Evolutionary conservation across 1,140 invertebrate species (phyloP), one percentile per base, ranked within the genome.

Genomic region (Colletes latitarsis): DNA sequence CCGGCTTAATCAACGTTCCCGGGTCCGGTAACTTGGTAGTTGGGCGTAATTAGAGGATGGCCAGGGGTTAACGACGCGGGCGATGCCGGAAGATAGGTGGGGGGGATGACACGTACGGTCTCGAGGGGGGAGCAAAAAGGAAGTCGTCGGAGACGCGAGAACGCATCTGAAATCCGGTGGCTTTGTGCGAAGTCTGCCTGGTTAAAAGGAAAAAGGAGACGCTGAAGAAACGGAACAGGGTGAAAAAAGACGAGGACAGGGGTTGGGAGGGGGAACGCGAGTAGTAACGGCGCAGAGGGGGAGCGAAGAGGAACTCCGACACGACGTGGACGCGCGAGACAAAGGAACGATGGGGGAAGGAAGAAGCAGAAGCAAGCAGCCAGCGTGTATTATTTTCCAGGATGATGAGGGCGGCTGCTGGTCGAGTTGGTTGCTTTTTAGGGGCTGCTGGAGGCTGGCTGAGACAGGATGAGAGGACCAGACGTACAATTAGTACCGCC

Each of bases 401-500:
- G 81, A 82, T 82, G 81, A 82, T 82, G 82, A 88, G 76, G 82
- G 82, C 81, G 77, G 55, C 77, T 67, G 81, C 70, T 76, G 68
- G 68, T 70, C 68, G 63, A 60, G 49, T 19, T 64, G 75, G 53
- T 79, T 82, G 84, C 81, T 85, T 88, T 87, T 79, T 82, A 77
- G 69, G 67, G 82, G 14, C 63, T 9, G 80, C 80, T 82, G 71
- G 43, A 78, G 81, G 81, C 76, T 72, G 81, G 58, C 57, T 41
- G 67, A 72, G 76, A 78, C 81, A 69, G 77, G 76, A 77, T 73
- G 82, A 74, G 76, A 84, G 83, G 83, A 85, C 83, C 67, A 89
- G 84, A 90, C 85, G 84, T 85, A 90, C 88, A 89, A 90, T 90
- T 90, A 90, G 87, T 84, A 88, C 86, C 82, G 80, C 60, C 70